Evolutionary conservation across 1,140 invertebrate species (phyloP), one percentile per base, ranked within the genome.

Genomic region (Homalodisca vitripennis): DNA sequence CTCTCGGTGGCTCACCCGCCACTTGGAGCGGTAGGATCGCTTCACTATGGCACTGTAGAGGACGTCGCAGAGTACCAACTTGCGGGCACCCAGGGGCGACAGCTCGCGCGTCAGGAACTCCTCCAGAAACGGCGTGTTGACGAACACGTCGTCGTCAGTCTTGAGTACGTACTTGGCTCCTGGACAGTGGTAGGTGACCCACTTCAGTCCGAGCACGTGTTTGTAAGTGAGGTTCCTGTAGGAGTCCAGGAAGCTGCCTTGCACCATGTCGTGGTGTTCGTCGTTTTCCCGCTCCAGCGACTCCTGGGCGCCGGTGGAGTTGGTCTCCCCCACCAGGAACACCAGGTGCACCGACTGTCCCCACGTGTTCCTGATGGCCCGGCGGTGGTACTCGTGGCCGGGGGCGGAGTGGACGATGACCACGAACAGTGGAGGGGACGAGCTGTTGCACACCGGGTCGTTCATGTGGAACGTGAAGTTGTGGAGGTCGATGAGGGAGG

Each of bases 161-260:
- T 93, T 92, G 72, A 93, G 82, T 72, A 92, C 79, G 79, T 89
- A 91, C 75, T 86, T 87, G 34, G 88, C 89, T 72, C 84, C 81
- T 70, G 74, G 71, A 77, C 81, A 87, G 79, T 88, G 84, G 75
- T 88, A 86, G 3, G 85, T 83, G 48, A 88, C 85, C 88, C 92
- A 95, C 77, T 92, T 92, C n/a, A 95, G 83, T 0, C 85, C 88
- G 86, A 92, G 91, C 2, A 91, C 86, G 79, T 93, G 92, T 79
- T 95, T 95, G 75, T 93, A 92, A 1, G 92, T 94, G 79, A 95
- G 85, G 80, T 95, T 95, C 70, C 87, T 84, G 76, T 95, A 95
- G 31, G 83, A 83, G 80, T 95, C 93, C 10, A 83, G 67, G 78
- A 94, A 94, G 73, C 85, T 87, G 27, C 91, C 92, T 79, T 93